Percentiles rank a stretch among this genome's conserved stretches.
Conservation (phyloP, 2,888 invertebrate genomes). For the Isoperla grammatica region DNA sequence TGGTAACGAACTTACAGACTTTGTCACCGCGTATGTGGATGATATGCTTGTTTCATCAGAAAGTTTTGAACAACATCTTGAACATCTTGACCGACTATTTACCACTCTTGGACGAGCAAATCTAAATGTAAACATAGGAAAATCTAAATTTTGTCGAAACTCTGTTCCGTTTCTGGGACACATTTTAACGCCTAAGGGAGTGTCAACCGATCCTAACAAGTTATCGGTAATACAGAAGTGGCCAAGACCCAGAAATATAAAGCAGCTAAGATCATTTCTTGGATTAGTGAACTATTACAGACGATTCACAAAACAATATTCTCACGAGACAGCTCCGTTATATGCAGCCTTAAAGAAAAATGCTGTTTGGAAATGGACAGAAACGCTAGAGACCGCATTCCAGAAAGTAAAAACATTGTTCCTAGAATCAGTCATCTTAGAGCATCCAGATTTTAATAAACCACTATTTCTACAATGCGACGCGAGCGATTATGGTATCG, state of each 20-base stretch:
- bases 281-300: neutral
- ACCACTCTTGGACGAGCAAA: neutral
- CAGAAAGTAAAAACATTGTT: no score
- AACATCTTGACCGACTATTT: neutral
- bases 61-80: neutral
- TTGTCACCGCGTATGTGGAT: neutral
- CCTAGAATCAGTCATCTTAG: no score
- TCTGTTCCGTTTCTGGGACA: neutral
- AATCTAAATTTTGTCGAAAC: neutral
- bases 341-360: no score
- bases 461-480: neutral
- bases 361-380: no score
- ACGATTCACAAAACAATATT: no score
- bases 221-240: neutral
- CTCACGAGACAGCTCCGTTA: no score
- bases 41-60: neutral
- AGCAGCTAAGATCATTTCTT: neutral
- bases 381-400: no score
- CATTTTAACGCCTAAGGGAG: neutral
- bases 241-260: neutral
- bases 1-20: no score
- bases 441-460: neutral
- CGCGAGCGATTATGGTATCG: neutral
- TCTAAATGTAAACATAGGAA: neutral
- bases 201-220: neutral